These are phyloP conservation scores for Pseudopodoces humilis DNA, from an alignment of 2,113 vertebrate genomes.

Conservation along the genomic window DNA sequence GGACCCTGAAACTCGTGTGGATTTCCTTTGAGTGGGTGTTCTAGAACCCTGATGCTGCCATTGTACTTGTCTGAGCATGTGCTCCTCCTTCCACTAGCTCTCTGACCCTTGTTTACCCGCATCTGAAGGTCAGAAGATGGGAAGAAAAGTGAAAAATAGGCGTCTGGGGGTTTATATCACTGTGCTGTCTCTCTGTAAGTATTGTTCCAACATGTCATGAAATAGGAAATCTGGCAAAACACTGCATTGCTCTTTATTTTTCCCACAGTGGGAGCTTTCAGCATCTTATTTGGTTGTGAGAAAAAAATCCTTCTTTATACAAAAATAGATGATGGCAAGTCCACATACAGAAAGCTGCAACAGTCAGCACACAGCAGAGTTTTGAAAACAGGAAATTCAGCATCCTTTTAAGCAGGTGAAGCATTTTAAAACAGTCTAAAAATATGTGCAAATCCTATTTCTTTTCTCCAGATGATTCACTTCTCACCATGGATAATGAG, in stretches of 20 bases:
- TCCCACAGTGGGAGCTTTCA: not conserved
- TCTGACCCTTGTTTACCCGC: not conserved
- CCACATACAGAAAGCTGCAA: not conserved
- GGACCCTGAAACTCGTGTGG: accelerated
- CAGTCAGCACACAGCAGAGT: not conserved
- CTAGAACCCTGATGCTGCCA: too few species aligned
- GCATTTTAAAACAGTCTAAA: not conserved
- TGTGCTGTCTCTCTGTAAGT: not conserved
- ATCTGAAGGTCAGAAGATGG: not conserved
- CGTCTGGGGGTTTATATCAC: too few species aligned
- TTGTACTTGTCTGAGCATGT: not conserved
- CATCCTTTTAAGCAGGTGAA: not conserved
- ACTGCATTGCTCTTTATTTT: not conserved
- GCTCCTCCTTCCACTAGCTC: not conserved
- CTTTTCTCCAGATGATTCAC: not conserved
- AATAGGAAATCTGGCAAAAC: not conserved
- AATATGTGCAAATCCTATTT: not conserved
- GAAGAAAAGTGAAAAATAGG: accelerated
- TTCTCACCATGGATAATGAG: not conserved
- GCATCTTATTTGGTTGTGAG: not conserved
- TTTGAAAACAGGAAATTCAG: not conserved
- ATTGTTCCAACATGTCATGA: not conserved
- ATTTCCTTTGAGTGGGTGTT: not conserved
- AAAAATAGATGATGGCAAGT: not conserved
- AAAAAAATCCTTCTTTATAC: not conserved